Base-by-base conservation (phyloP, 1,140 invertebrate species). In the Ectropis grisescens region DNA sequence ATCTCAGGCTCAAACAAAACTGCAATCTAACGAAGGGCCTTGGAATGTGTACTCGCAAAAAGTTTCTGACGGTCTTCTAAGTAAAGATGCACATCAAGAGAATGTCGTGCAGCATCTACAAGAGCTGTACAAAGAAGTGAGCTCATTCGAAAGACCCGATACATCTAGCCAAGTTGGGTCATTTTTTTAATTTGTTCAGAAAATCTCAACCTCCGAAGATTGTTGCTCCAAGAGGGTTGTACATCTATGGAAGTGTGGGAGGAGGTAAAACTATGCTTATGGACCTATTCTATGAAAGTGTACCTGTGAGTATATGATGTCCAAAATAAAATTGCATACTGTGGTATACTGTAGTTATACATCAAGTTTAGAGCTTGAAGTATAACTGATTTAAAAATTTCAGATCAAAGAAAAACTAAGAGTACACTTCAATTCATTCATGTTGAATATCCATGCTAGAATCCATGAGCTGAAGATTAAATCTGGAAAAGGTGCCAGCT, bases 191-290 rank as follows among this genome's bases (percentile, higher is more conserved):
- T 35, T 60, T 74, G 54, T 74, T 85, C 74, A 74, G 52, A 37
- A 65, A 55, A 42, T 50, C 69, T 71, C 65, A 80, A 78, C 71
- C 62, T 30, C 42, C 60, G 60, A 66, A 83, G 76, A 54, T 82
- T 13, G 50, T 67, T 32, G 72, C 85, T 9, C 91, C 91, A 0
- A 88, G 89, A 71, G 93, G 93, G 4, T 69, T 95, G 5, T 95
- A 95, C 58, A 86, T 95, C 28, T 90, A 91, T 80, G 93, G 93
- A 28, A 89, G 92, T 62, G 93, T 96, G 52, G 94, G 96, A 28
- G 93, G 95, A 61, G 96, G 96, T 36, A 98, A 99, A 87, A 99
- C 98, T 7, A 99, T 99, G 91, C 82, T 99, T 13, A 99, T 99
- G 98, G 97, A 99, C 83, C 71, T 99, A 49, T 98, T 99, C 82